phyloP scores from a whole-genome alignment of 2,113 vertebrate species.

The Boleophthalmus pectinirostris region DNA sequence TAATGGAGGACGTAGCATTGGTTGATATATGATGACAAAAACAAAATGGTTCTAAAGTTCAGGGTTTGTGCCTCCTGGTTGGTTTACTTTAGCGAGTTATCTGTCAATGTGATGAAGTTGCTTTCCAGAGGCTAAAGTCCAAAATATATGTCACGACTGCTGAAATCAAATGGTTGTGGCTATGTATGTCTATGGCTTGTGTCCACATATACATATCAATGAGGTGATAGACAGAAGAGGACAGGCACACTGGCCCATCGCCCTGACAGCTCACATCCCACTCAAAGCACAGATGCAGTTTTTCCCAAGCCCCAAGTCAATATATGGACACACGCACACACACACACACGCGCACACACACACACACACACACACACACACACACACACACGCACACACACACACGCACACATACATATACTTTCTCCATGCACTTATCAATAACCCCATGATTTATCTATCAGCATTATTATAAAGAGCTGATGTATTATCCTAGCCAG shows the following conservation, averaged over 20 bases:
- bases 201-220: constrained; percentile 15
- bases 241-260: constrained; percentile 53
- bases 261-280: constrained; percentile 57
- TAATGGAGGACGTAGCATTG: constrained; percentile 34
- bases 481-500: neutral
- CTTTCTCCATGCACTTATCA: constrained; percentile 49
- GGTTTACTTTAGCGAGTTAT: constrained; percentile 58
- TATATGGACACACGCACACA: constrained; percentile 19
- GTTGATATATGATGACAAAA: constrained; percentile 58
- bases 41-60: constrained; percentile 52
- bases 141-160: constrained; percentile 62
- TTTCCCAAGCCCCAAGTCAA: constrained; percentile 79
- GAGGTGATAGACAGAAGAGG: constrained; percentile 32
- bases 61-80: constrained; percentile 66
- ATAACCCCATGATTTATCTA: constrained; percentile 29
- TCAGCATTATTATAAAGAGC: neutral
- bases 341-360: constrained; percentile 21
- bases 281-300: constrained; percentile 84
- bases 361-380: constrained; percentile 15
- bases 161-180: constrained; percentile 40
- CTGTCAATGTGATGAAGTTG: constrained; percentile 54
- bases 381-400: constrained; percentile 7
- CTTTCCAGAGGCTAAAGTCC: constrained; percentile 54
- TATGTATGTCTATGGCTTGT: constrained; percentile 19
- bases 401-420: constrained; percentile 29